These are phyloP conservation scores for Himalopsyche anomala DNA, from an alignment of 2,888 invertebrate species.

Conservation along the genomic window DNA sequence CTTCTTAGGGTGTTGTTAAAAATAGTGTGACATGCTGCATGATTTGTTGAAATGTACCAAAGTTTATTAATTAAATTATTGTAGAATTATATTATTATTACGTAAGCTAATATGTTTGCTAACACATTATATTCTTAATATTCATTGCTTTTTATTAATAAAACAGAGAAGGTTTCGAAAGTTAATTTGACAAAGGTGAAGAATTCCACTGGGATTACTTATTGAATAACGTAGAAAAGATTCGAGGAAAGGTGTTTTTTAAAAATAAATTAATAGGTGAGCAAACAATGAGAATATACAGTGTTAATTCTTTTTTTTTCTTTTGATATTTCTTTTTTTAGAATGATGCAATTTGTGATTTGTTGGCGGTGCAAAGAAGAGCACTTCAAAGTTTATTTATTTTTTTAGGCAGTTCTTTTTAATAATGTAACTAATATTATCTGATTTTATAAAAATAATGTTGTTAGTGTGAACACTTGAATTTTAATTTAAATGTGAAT, in stretches of 20 bases:
- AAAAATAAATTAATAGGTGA: background rate
- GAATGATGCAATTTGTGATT: slow-evolving; percentile 5
- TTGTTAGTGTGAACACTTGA: slow-evolving; percentile 37
- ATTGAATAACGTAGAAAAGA: background rate
- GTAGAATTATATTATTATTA: slow-evolving; percentile 24
- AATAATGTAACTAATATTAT: slow-evolving; percentile 8
- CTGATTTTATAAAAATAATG: slow-evolving; percentile 17
- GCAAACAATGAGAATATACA: background rate
- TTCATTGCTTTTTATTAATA: slow-evolving; percentile 16
- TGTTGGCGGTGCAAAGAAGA: background rate
- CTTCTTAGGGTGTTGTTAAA: slow-evolving; percentile 37
- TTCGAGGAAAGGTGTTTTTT: background rate
- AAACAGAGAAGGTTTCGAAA: background rate
- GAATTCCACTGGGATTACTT: background rate
- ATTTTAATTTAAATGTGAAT: background rate
- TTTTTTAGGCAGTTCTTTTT: slow-evolving; percentile 15
- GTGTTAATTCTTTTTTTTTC: background rate
- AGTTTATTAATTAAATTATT: slow-evolving; percentile 60
- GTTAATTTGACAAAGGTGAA: background rate
- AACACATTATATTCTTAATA: slow-evolving; percentile 16
- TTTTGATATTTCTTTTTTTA: background rate
- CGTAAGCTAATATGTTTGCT: slow-evolving; percentile 18
- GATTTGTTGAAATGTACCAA: slow-evolving; percentile 63
- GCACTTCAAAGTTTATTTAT: background rate
- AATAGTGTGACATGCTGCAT: slow-evolving; percentile 61